A percentile compares a stretch with the other conserved stretches of the same genome.
These are phyloP conservation scores for Falco punctatus DNA, from an alignment of 2,113 vertebrate genomes.

Conservation along the genomic window DNA sequence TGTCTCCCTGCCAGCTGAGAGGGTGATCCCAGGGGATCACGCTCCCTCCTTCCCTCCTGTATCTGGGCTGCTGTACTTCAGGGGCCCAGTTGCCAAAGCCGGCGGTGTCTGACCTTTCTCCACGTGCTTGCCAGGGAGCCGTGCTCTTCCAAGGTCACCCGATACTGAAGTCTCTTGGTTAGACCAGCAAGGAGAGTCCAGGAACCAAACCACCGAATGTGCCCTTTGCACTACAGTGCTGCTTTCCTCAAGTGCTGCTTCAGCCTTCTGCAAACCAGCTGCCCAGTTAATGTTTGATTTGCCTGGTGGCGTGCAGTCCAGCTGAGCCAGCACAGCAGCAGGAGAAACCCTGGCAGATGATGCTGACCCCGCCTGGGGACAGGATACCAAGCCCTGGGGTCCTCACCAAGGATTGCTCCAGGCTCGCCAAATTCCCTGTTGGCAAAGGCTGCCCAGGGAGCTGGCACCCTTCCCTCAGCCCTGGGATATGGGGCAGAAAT, in stretches of 20 bases:
- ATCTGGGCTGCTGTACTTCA: neutral
- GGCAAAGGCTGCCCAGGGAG: neutral
- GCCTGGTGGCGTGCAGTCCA: neutral
- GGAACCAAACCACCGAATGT: neutral
- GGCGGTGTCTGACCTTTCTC: neutral
- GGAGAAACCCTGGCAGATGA: neutral
- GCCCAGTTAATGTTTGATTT: slow-evolving; percentile 65
- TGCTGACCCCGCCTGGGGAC: neutral
- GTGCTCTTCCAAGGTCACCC: neutral
- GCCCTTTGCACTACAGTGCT: neutral
- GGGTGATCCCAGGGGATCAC: neutral
- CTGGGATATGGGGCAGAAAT: neutral
- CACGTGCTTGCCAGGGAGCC: fast-evolving
- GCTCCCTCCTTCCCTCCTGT: neutral
- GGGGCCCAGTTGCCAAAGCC: neutral
- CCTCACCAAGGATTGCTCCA: fast-evolving
- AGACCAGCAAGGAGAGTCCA: neutral
- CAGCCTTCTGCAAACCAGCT: neutral
- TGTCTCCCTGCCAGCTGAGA: neutral
- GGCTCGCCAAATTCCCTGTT: neutral
- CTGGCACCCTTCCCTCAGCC: neutral
- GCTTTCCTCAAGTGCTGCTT: slow-evolving; percentile 11
- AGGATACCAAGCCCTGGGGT: neutral
- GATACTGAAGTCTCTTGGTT: neutral
- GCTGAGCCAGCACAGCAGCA: neutral